Conservation (phyloP, 2,113 vertebrate species). For the Heptranchias perlo region DNA sequence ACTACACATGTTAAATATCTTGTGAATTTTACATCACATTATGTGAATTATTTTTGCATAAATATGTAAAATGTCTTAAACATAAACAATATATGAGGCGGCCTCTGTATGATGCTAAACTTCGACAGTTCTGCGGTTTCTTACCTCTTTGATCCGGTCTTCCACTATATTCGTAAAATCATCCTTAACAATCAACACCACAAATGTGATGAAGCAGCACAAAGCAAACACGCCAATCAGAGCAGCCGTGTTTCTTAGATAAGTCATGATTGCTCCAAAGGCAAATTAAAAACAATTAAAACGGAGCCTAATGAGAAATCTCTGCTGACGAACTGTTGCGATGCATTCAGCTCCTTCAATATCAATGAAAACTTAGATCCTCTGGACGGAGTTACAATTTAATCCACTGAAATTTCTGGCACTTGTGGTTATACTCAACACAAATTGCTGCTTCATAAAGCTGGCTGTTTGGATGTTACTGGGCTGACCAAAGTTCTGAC, state of each 20-base stretch:
- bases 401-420: no score
- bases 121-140: neutral
- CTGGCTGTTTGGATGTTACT: neutral
- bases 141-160: conserved; percentile 31
- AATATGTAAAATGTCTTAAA: neutral
- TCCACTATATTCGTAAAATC: conserved; percentile 8
- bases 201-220: neutral
- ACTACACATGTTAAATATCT: neutral
- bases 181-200: neutral
- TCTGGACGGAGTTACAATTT: neutral
- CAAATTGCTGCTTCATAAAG: neutral
- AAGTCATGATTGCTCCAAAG: neutral
- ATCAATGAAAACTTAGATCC: neutral
- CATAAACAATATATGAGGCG: neutral
- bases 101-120: neutral
- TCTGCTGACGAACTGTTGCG: neutral
- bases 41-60: neutral
- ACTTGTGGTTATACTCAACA: neutral
- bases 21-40: neutral
- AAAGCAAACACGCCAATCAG: neutral
- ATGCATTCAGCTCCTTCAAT: neutral
- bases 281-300: neutral
- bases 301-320: neutral
- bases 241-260: neutral
- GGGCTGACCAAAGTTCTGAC: neutral